Base-by-base conservation (phyloP, 2,888 invertebrate genomes). In the Hirtodrosophila confusa region DNA sequence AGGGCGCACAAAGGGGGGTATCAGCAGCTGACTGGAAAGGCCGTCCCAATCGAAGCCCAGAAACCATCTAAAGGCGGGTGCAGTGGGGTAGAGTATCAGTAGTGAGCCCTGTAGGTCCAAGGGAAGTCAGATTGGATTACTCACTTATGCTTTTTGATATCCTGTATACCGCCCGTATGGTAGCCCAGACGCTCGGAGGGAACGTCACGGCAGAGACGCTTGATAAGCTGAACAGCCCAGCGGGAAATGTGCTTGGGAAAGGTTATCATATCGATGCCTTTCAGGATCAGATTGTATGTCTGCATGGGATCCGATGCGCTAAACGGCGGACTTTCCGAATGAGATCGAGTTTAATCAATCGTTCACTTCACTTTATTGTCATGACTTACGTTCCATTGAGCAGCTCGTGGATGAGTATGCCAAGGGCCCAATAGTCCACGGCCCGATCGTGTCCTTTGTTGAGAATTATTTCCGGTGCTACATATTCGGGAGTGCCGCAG, bases 381-480 rank as follows among this genome's bases (percentile, higher is more conserved):
- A 9, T 17, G 0, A 92, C 94, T 93, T 91, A 95, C 95, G 95
- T 95, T 78, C 98, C 98, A 27, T 96, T 95, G 12, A 98, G 92
- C 62, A 98, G 92, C 91, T 98, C 98, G 90, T 96, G 97, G 64
- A 97, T 95, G 69, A 98, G 94, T 61, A 97, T 95, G 5, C 98
- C 98, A 35, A 98, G 93, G 0, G 98, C 97, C 98, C 98, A 98
- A 91, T 97, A 98, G 92, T 98, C 98, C 0, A 97, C 98, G 0
- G 97, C 96, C 75, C 96, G 95, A 78, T 94, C 94, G 76, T 94
- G 94, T 0, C 94, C 94, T 92, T 94, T 91, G 91, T 97, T 97
- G 10, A 98, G 93, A 54, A 99, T 97, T 69, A 98, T 97, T 92
- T 98, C 97, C 0, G 97, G 97, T 0, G 96, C 96, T 4, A 96